A percentile compares a stretch with the other conserved stretches of the same genome.
These are phyloP conservation scores for Melanotus villosus DNA, from an alignment of 2,888 invertebrate species.

Conservation along the genomic window DNA sequence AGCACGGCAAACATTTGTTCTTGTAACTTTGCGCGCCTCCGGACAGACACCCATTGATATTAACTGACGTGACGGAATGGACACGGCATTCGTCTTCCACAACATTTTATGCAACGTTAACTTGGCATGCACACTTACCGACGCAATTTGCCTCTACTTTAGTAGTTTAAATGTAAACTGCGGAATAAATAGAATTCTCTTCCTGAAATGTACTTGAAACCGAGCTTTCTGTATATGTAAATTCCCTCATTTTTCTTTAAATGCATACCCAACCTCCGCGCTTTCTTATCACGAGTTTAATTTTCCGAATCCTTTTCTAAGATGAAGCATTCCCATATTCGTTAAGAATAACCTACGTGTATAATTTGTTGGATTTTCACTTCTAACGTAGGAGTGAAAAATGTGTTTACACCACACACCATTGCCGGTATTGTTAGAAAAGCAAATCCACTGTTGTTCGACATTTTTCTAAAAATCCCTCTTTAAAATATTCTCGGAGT, in stretches of 20 bases:
- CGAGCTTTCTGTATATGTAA: slow-evolving; percentile 9
- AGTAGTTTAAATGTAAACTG: slow-evolving; percentile 8
- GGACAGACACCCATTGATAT: slow-evolving; percentile 36
- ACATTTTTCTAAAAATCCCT: no score
- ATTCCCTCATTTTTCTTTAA: slow-evolving; percentile 7
- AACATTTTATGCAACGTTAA: slow-evolving; percentile 38
- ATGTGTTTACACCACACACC: no score
- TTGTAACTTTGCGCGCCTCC: slow-evolving; percentile 31
- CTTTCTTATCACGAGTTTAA: slow-evolving; percentile 10
- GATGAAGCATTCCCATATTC: background rate
- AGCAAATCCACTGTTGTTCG: no score
- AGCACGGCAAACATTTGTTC: slow-evolving; percentile 39
- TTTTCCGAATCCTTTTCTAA: slow-evolving; percentile 12
- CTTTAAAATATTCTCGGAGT: no score
- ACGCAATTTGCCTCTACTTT: slow-evolving; percentile 16
- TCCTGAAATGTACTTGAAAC: background rate
- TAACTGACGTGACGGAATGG: slow-evolving; percentile 40
- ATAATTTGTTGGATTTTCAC: background rate
- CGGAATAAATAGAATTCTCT: slow-evolving; percentile 2
- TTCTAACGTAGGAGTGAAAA: background rate
- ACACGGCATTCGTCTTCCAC: slow-evolving; percentile 24
- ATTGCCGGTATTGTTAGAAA: no score
- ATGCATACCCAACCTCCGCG: slow-evolving; percentile 7
- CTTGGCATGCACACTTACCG: slow-evolving; percentile 18
- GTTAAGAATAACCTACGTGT: background rate